Conservation (phyloP, 2,113 vertebrate species). For the Ciconia stormi region DNA sequence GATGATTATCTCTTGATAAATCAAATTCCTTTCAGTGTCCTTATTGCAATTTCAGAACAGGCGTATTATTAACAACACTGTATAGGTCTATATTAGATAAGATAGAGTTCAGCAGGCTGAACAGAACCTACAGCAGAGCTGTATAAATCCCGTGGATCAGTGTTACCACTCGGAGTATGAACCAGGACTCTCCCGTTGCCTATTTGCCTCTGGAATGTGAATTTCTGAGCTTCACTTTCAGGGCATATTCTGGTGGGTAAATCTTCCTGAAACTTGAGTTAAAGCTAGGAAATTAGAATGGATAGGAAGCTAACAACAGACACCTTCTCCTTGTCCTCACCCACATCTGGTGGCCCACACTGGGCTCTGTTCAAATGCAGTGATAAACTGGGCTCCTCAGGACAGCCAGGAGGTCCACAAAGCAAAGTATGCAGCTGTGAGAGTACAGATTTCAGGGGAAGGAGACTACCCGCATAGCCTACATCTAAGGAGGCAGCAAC, state of each 20-base stretch:
- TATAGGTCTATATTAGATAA: neutral
- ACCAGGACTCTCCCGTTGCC: neutral
- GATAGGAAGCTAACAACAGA: neutral
- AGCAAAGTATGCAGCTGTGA: neutral
- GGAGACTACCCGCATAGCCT: neutral
- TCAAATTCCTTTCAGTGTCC: neutral
- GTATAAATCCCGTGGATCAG: neutral
- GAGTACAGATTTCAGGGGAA: neutral
- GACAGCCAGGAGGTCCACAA: neutral
- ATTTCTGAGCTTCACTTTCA: neutral
- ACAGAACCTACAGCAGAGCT: neutral
- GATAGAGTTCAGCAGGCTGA: neutral
- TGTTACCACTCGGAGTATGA: neutral
- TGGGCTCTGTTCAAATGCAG: neutral
- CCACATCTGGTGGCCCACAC: neutral
- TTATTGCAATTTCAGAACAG: neutral
- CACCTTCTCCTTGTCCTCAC: neutral
- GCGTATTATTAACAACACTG: neutral
- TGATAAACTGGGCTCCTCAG: neutral
- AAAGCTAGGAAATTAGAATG: neutral
- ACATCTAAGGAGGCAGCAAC: neutral
- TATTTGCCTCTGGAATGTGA: neutral
- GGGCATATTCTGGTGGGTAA: neutral
- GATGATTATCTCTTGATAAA: slow-evolving; percentile 21
- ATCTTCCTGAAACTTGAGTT: neutral